Evolutionary conservation across 2,113 vertebrate genomes (phyloP).

Genomic region (Thunnus thynnus): DNA sequence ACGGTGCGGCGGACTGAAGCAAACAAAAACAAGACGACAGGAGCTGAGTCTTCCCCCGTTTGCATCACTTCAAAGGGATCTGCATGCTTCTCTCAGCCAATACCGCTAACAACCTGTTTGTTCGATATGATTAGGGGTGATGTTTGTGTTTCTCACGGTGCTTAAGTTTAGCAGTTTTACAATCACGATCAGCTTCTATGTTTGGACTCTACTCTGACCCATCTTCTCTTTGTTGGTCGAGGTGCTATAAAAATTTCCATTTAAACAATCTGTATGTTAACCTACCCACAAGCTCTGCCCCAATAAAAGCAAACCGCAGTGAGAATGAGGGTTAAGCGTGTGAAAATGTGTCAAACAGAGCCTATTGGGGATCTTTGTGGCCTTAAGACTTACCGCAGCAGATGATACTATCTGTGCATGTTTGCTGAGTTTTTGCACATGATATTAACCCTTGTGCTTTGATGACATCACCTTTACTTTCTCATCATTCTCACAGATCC

Average conservation of each 20-base stretch:
- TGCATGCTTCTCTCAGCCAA: conserved; percentile 6
- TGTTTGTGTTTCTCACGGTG: conserved; percentile 20
- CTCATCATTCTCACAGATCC: too few species aligned
- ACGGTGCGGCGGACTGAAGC: conserved; percentile 17
- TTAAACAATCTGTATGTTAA: not conserved
- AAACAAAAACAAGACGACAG: conserved; percentile 50
- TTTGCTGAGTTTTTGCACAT: not conserved
- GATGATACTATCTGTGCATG: not conserved
- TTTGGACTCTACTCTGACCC: not conserved
- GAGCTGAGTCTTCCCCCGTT: conserved; percentile 8
- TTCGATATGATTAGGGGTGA: conserved; percentile 19
- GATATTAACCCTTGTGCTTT: not conserved
- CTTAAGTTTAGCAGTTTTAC: not conserved
- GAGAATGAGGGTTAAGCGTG: not conserved
- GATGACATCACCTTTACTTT: too few species aligned
- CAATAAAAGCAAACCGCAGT: conserved; percentile 3
- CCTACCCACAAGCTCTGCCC: not conserved
- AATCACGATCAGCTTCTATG: too few species aligned
- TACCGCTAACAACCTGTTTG: conserved; percentile 33
- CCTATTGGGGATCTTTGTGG: conserved; percentile 17
- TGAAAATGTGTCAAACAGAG: conserved; percentile 39
- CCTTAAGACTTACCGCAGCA: not conserved
- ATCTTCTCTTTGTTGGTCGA: not conserved
- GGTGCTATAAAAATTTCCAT: not conserved
- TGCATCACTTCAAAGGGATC: conserved; percentile 46